Conservation (phyloP, 2,797 vertebrate species). For the Catharus ustulatus region DNA sequence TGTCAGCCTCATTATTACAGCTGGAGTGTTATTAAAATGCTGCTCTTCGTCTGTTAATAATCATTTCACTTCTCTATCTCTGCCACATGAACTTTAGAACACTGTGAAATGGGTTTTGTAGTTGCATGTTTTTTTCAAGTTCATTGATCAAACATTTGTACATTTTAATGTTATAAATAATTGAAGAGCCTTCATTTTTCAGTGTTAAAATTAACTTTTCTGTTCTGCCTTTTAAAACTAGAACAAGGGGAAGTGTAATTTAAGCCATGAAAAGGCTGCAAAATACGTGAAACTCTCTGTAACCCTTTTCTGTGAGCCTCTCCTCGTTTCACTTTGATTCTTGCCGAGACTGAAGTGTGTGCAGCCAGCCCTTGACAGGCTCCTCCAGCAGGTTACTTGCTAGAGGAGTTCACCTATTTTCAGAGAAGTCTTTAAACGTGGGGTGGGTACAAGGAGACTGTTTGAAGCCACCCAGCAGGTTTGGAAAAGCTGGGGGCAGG, state of each 20-base stretch:
- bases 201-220: conserved; percentile 75
- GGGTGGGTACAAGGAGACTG: conserved; percentile 57
- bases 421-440: conserved; percentile 54
- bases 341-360: conserved; percentile 48
- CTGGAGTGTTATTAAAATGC: conserved; percentile 73
- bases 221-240: conserved; percentile 74
- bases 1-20: conserved; percentile 74
- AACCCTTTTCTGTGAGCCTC: conserved; percentile 63
- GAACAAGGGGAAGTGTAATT: conserved; percentile 72
- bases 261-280: conserved; percentile 70
- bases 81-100: conserved; percentile 73
- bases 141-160: conserved; percentile 78
- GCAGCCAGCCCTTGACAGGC: conserved; percentile 61
- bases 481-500: conserved; percentile 33
- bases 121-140: conserved; percentile 72
- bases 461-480: conserved; percentile 65
- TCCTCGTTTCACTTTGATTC: conserved; percentile 68
- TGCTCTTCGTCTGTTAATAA: conserved; percentile 71
- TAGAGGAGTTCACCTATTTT: conserved; percentile 68
- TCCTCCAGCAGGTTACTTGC: conserved; percentile 62
- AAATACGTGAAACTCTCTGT: conserved; percentile 63
- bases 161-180: conserved; percentile 78
- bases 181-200: conserved; percentile 74
- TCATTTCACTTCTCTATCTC: conserved; percentile 70
- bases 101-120: conserved; percentile 72